A percentile compares a stretch with the other conserved stretches of the same genome.
Evolutionary conservation across 2,797 vertebrate genomes (phyloP).

Genomic region (Moxostoma hubbsi): DNA sequence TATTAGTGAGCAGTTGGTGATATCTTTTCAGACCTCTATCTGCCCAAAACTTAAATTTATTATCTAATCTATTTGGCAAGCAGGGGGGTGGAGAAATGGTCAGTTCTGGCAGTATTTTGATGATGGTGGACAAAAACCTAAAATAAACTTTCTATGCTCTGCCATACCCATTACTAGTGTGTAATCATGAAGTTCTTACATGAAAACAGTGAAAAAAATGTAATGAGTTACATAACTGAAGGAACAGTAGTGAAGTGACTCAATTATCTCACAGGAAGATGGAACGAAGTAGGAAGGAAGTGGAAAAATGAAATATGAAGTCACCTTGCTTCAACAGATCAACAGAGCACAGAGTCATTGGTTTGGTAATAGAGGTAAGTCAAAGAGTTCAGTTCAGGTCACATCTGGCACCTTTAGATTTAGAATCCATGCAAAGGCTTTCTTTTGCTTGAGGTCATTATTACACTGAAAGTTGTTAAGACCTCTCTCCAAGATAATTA

Average conservation of each 20-base stretch:
- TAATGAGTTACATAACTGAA: slow-evolving; percentile 11
- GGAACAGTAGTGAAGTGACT: slow-evolving; percentile 18
- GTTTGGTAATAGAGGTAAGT: background rate
- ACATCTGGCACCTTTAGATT: background rate
- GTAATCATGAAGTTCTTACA: slow-evolving; percentile 37
- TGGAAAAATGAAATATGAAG: too few relatives aligned
- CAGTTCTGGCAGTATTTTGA: slow-evolving; percentile 16
- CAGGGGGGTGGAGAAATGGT: background rate
- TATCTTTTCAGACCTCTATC: too few relatives aligned
- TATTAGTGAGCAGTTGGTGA: too few relatives aligned
- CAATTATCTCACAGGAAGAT: too few relatives aligned
- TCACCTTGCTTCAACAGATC: too few relatives aligned
- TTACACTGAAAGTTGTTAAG: background rate
- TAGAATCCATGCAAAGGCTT: background rate
- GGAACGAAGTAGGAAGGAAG: background rate
- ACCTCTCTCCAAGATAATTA: slow-evolving; percentile 7
- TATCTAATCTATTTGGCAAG: too few relatives aligned
- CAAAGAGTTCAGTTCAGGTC: slow-evolving; percentile 5
- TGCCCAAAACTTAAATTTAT: too few relatives aligned
- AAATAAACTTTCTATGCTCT: slow-evolving; percentile 15
- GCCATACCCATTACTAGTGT: slow-evolving; percentile 32
- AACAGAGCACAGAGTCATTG: too few relatives aligned
- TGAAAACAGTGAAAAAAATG: slow-evolving; percentile 8
- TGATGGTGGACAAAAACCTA: background rate
- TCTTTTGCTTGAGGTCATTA: background rate